A percentile compares a stretch with the other conserved stretches of the same genome.
Evolutionary conservation across 1,140 invertebrate species (phyloP).

Genomic region (Reticulitermes speratus): DNA sequence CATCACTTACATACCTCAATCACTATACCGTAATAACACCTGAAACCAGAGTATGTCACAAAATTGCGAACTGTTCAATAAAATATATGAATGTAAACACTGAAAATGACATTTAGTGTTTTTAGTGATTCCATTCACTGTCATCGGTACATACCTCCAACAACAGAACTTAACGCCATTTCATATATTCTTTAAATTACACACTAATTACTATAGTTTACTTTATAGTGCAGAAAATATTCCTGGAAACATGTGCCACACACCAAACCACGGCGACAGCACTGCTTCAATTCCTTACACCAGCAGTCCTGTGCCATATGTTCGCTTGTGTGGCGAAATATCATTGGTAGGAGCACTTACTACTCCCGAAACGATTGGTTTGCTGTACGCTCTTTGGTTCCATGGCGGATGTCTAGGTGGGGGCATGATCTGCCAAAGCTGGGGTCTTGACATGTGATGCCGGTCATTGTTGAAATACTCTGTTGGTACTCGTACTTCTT

Average conservation of each 20-base stretch:
- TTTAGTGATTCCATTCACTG: background rate
- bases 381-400: background rate
- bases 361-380: background rate
- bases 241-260: background rate
- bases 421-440: background rate
- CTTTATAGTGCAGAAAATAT: background rate
- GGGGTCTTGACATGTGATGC: background rate
- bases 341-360: background rate
- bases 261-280: background rate
- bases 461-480: background rate
- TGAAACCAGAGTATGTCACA: background rate
- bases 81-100: background rate
- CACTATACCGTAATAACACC: background rate
- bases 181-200: background rate
- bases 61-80: background rate
- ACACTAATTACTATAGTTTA: background rate
- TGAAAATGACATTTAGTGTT: background rate
- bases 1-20: background rate
- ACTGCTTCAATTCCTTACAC: background rate
- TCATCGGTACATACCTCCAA: background rate
- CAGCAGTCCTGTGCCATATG: background rate
- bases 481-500: too few relatives aligned
- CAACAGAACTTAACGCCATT: background rate
- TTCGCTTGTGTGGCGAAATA: constrained; percentile 17
- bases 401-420: background rate